Evolutionary conservation across 2,797 vertebrate species (phyloP).

Genomic region (Platalea minor): DNA sequence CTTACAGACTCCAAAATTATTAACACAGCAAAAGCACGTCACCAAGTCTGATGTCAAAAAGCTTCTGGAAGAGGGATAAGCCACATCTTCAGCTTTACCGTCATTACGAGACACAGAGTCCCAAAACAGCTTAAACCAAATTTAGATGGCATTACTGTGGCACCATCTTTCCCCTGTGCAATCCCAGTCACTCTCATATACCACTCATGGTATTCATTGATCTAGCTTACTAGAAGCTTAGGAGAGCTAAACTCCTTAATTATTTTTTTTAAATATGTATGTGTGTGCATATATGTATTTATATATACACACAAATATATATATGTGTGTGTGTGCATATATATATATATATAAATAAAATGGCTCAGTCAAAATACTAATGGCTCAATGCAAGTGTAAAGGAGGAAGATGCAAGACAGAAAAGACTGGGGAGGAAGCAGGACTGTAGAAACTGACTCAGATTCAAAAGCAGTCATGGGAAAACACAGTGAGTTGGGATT

Average conservation of each 20-base stretch:
- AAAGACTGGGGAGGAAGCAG: not conserved
- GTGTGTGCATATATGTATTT: not conserved
- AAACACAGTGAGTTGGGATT: not conserved
- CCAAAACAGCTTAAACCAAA: not conserved
- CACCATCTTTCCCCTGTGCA: not conserved
- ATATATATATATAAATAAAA: not conserved
- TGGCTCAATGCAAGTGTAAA: not conserved
- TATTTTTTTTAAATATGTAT: not conserved
- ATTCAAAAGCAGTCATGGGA: not conserved
- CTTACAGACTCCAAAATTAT: not conserved
- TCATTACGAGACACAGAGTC: not conserved
- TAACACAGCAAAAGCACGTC: not conserved
- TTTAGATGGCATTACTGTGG: not conserved
- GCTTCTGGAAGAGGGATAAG: not conserved
- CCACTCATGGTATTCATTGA: not conserved
- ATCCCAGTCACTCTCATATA: not conserved
- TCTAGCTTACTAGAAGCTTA: not conserved
- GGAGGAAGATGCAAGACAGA: not conserved
- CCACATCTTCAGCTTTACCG: not conserved
- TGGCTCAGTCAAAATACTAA: not conserved
- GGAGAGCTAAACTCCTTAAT: not conserved
- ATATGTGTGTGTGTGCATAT: fast-evolving
- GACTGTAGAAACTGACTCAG: not conserved
- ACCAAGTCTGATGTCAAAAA: not conserved
- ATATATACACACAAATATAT: not conserved